Evolutionary conservation across 2,888 invertebrate species (phyloP).

Genomic region (Perithous albicinctus): DNA sequence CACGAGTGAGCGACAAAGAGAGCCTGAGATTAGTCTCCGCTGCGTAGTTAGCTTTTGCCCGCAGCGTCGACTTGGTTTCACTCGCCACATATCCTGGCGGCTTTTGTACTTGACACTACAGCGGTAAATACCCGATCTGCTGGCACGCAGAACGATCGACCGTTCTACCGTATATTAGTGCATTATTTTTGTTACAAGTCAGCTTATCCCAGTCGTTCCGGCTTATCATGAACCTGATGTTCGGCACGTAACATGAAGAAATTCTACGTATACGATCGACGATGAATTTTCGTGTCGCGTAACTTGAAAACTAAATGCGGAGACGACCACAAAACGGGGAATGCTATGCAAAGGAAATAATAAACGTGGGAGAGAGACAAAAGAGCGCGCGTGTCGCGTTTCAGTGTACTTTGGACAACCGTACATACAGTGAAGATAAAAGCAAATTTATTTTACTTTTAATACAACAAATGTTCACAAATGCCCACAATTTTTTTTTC

Average conservation of each 20-base stretch:
- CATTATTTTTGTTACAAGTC: not conserved
- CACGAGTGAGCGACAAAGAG: slow-evolving; percentile 47
- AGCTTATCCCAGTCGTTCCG: not conserved
- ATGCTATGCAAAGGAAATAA: not conserved
- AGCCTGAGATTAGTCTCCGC: slow-evolving; percentile 75
- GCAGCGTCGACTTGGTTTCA: not conserved
- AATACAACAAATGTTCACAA: too few species aligned
- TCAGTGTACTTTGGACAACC: slow-evolving; percentile 19
- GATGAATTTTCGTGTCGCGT: slow-evolving; percentile 1
- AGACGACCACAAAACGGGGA: not conserved
- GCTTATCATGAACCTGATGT: not conserved
- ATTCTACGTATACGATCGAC: not conserved
- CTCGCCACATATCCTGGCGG: not conserved
- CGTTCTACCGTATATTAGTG: not conserved
- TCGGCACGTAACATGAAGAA: slow-evolving; percentile 1
- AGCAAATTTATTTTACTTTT: too few species aligned
- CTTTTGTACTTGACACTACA: slow-evolving; percentile 12
- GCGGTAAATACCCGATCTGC: not conserved
- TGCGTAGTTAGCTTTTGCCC: slow-evolving; percentile 76
- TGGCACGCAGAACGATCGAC: not conserved
- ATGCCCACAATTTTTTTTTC: too few species aligned
- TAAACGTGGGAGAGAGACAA: not conserved
- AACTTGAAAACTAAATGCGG: slow-evolving; percentile 8
- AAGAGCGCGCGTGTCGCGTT: slow-evolving; percentile 10
- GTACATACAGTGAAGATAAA: too few species aligned